These are phyloP conservation scores for Rhinolophus sinicus DNA, from an alignment of 2,113 vertebrate genomes.

Conservation along the genomic window DNA sequence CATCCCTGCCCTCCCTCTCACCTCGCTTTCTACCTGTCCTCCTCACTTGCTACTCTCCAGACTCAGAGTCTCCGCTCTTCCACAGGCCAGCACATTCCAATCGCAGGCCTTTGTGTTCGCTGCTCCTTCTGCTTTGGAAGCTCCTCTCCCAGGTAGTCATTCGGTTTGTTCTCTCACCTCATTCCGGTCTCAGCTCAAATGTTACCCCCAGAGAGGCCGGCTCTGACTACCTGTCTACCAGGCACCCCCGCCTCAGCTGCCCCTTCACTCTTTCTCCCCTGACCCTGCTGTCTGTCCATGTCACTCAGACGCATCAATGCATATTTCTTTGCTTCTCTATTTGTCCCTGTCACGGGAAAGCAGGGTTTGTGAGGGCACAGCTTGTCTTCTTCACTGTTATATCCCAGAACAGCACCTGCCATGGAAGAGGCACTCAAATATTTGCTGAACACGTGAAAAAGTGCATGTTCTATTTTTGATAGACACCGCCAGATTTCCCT, in stretches of 20 bases:
- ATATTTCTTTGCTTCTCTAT: background rate
- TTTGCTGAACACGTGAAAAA: background rate
- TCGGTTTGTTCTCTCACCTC: background rate
- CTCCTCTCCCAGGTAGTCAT: background rate
- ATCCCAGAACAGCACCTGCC: background rate
- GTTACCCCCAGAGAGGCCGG: background rate
- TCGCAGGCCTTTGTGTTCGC: too few relatives aligned
- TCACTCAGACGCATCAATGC: rapidly evolving
- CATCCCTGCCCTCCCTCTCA: too few relatives aligned
- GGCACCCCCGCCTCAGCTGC: too few relatives aligned
- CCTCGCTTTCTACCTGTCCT: background rate
- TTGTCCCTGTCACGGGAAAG: background rate
- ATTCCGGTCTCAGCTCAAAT: background rate
- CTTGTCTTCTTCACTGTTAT: background rate
- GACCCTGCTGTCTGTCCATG: background rate
- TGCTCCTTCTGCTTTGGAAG: background rate
- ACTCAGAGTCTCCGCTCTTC: background rate
- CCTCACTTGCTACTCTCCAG: background rate
- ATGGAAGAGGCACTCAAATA: background rate
- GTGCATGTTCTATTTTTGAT: background rate
- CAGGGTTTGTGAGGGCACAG: background rate
- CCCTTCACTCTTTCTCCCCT: background rate
- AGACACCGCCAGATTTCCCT: background rate
- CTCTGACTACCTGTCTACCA: background rate
- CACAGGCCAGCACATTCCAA: rapidly evolving